Percentiles rank a stretch among this genome's conserved stretches.
phyloP scores from a whole-genome alignment of 2,797 vertebrate genomes.

The Amblyraja radiata region DNA sequence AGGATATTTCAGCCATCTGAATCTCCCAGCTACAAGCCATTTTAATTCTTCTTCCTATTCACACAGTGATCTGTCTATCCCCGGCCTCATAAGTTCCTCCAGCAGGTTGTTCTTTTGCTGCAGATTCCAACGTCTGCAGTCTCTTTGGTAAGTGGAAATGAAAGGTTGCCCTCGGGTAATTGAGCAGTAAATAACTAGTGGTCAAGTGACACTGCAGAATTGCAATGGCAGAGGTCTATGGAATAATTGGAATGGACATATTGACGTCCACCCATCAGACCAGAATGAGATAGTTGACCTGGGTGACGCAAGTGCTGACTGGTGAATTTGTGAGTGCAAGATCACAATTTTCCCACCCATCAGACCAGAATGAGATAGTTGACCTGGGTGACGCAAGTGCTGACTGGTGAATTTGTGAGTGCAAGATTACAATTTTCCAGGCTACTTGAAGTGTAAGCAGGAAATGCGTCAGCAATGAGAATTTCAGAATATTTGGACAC shows the following conservation, averaged over 20 bases:
- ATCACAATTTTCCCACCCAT: background rate
- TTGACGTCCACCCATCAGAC: background rate
- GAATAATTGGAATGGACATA: background rate
- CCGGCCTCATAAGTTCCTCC: no score
- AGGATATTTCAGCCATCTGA: no score
- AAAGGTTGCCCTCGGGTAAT: background rate
- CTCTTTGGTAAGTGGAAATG: background rate
- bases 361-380: background rate
- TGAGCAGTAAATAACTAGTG: background rate
- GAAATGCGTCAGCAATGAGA: background rate
- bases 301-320: background rate
- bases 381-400: background rate
- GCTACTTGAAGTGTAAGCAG: background rate
- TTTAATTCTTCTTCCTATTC: no score
- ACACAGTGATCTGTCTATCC: no score
- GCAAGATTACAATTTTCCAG: background rate
- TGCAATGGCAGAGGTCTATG: background rate
- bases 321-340: background rate
- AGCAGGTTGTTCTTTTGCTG: no score
- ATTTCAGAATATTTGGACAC: background rate
- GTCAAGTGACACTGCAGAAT: no score
- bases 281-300: background rate
- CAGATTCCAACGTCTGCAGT: no score
- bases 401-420: background rate
- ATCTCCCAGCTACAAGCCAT: no score